phyloP scores from a whole-genome alignment of 2,888 invertebrate genomes.

The Galerucella nymphaeae region DNA sequence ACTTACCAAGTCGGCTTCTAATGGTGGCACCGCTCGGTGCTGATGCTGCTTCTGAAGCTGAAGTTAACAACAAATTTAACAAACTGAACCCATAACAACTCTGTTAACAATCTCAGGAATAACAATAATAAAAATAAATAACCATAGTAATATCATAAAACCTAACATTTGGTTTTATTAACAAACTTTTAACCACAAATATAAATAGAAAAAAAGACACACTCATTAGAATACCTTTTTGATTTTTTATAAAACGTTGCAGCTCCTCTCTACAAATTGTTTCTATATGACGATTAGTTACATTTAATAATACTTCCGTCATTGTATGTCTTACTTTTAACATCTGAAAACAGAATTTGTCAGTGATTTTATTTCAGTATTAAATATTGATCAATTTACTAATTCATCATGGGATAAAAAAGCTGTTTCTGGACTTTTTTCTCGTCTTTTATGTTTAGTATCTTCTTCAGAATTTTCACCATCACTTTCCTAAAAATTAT shows the following conservation, averaged over 20 bases:
- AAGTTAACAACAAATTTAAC: constrained; percentile 64
- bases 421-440: constrained; percentile 50
- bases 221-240: constrained; percentile 79
- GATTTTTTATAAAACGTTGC: constrained; percentile 74
- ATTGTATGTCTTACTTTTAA: constrained; percentile 85
- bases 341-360: constrained; percentile 73
- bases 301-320: constrained; percentile 94
- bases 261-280: constrained; percentile 87
- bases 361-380: background rate
- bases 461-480: constrained; percentile 68
- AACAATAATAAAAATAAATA: constrained; percentile 37
- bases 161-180: constrained; percentile 26
- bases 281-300: constrained; percentile 90
- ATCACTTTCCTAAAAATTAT: constrained; percentile 57
- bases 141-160: constrained; percentile 9
- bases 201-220: constrained; percentile 24
- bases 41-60: constrained; percentile 64
- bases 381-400: constrained; percentile 63
- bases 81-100: constrained; percentile 59
- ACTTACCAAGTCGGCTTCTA: constrained; percentile 93
- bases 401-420: constrained; percentile 67
- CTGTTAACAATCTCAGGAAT: constrained; percentile 61
- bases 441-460: constrained; percentile 59
- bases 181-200: constrained; percentile 12
- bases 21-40: constrained; percentile 77